These are phyloP conservation scores for Carterocephalus palaemon DNA, from an alignment of 2,888 invertebrate species.

Conservation along the genomic window DNA sequence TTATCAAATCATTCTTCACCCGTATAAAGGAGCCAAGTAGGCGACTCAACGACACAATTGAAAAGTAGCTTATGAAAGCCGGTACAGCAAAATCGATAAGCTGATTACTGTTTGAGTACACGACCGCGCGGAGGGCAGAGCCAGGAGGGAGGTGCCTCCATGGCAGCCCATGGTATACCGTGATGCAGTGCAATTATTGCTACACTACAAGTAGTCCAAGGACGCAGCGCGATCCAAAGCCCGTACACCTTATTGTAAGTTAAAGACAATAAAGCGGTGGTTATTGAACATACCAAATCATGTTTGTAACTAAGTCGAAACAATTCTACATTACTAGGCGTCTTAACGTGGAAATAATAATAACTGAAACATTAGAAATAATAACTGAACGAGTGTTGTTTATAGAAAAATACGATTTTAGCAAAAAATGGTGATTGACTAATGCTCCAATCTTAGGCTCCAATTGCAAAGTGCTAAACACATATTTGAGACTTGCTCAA, in stretches of 20 bases:
- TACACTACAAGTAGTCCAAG: constrained; percentile 65
- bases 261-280: constrained; percentile 6
- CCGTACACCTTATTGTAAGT: constrained; percentile 38
- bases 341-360: too few species aligned
- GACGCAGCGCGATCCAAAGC: constrained; percentile 49
- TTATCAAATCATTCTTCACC: constrained; percentile 14
- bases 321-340: too few species aligned
- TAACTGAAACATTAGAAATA: too few species aligned
- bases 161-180: constrained; percentile 45
- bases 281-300: constrained; percentile 2
- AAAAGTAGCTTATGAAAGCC: constrained; percentile 34
- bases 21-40: background rate
- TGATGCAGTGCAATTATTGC: constrained; percentile 70
- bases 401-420: too few species aligned
- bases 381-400: too few species aligned
- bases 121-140: constrained; percentile 35
- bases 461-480: too few species aligned
- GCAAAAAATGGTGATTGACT: too few species aligned
- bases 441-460: too few species aligned
- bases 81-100: constrained; percentile 41
- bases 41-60: constrained; percentile 5
- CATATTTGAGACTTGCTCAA: too few species aligned
- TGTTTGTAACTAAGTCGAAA: too few species aligned
- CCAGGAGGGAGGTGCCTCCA: constrained; percentile 39
- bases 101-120: constrained; percentile 36